phyloP scores from a whole-genome alignment of 2,888 invertebrate genomes.

The Lasioglossum figueresi region DNA sequence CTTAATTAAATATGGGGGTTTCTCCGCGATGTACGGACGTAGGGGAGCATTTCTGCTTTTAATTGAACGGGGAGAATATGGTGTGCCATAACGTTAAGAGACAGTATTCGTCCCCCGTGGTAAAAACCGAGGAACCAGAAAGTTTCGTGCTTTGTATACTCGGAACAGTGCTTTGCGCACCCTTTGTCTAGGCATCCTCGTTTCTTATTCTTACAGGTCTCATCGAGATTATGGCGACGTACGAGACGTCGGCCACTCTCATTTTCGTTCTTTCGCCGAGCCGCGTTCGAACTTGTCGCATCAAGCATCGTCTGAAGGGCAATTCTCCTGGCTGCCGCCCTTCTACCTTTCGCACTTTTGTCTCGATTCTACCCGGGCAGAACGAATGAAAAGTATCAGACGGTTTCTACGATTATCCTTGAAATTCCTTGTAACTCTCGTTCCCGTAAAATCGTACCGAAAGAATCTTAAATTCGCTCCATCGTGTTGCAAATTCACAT shows the following conservation, averaged over 20 bases:
- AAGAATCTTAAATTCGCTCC: neutral
- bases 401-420: constrained; percentile 25
- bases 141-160: constrained; percentile 39
- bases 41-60: constrained; percentile 18
- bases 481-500: neutral
- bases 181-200: constrained; percentile 58
- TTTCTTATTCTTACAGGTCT: constrained; percentile 60
- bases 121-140: neutral
- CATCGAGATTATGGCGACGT: constrained; percentile 60
- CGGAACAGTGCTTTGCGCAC: constrained; percentile 37
- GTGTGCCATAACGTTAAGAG: constrained; percentile 9
- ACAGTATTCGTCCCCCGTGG: constrained; percentile 10
- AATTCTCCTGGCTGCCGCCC: constrained; percentile 64
- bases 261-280: constrained; percentile 59
- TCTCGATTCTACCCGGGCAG: constrained; percentile 25
- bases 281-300: constrained; percentile 52
- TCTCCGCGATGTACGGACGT: neutral
- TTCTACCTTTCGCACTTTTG: constrained; percentile 48
- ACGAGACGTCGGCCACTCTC: constrained; percentile 66
- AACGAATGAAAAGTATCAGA: constrained; percentile 40
- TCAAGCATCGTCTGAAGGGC: constrained; percentile 69
- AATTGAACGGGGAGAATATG: constrained; percentile 27
- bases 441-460: neutral
- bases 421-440: constrained; percentile 15
- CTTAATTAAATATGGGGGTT: constrained; percentile 8